phyloP scores from a whole-genome alignment of 2,113 vertebrate genomes.

The Rhinoptilus africanus region DNA sequence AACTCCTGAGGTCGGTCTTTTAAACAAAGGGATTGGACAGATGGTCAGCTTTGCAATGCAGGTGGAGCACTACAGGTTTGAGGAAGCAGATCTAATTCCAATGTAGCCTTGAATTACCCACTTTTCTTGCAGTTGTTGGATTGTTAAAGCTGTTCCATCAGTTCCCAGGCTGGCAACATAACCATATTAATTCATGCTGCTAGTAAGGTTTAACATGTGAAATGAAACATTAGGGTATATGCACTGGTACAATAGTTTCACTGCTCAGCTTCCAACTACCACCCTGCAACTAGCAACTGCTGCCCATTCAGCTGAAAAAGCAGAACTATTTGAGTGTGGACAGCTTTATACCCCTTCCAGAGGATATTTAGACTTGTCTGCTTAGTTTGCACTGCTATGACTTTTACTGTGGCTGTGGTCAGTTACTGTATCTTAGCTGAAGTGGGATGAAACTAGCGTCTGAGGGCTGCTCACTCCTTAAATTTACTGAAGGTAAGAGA shows the following conservation, averaged over 20 bases:
- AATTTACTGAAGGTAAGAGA: neutral
- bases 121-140: neutral
- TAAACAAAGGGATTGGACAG: neutral
- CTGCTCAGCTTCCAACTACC: neutral
- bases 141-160: neutral
- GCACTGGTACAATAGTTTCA: neutral
- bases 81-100: slow-evolving; percentile 6
- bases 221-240: neutral
- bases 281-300: neutral
- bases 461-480: neutral
- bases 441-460: neutral
- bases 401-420: neutral
- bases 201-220: neutral
- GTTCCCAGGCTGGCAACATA: neutral
- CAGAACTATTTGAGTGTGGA: neutral
- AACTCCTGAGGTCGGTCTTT: neutral
- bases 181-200: neutral
- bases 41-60: neutral
- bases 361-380: neutral
- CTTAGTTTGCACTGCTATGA: neutral
- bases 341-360: neutral
- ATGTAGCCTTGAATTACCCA: neutral
- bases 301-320: neutral
- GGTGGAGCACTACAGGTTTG: neutral
- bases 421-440: neutral